Evolutionary conservation across 2,113 vertebrate genomes (phyloP).

Genomic region (Empidonax traillii): DNA sequence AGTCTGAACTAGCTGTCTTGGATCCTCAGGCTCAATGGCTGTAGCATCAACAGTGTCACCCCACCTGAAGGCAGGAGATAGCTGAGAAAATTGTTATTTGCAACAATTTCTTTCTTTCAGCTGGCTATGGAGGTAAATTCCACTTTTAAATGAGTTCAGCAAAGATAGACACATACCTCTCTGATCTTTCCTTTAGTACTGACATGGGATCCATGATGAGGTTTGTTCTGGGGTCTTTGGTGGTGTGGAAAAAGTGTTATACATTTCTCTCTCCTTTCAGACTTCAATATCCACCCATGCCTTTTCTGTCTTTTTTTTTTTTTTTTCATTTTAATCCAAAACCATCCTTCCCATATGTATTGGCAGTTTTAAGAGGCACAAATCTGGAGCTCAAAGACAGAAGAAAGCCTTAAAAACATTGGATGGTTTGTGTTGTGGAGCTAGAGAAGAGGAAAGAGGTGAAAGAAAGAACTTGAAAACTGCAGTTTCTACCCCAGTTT

Average conservation of each 20-base stretch:
- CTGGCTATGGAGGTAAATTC: not conserved
- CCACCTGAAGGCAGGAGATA: not conserved
- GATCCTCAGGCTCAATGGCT: not conserved
- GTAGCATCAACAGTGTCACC: not conserved
- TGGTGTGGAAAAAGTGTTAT: not conserved
- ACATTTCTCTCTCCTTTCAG: not conserved
- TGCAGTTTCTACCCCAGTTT: not conserved
- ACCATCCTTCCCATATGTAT: not conserved
- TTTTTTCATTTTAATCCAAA: not conserved
- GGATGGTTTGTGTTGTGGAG: fast-evolving
- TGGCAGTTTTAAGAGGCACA: not conserved
- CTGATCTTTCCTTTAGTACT: not conserved
- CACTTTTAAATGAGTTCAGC: not conserved
- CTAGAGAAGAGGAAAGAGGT: not conserved
- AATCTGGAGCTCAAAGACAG: not conserved
- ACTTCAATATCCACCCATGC: not conserved
- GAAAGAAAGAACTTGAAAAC: not conserved
- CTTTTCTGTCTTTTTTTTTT: not conserved
- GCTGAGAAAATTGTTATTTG: not conserved
- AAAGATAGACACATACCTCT: not conserved
- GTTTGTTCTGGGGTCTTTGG: not conserved
- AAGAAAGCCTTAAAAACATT: fast-evolving
- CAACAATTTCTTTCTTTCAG: not conserved
- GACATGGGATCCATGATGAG: not conserved
- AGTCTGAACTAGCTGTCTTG: not conserved